These are phyloP conservation scores for Leptopilina syphax DNA, from an alignment of 2,888 invertebrate species.

Conservation along the genomic window DNA sequence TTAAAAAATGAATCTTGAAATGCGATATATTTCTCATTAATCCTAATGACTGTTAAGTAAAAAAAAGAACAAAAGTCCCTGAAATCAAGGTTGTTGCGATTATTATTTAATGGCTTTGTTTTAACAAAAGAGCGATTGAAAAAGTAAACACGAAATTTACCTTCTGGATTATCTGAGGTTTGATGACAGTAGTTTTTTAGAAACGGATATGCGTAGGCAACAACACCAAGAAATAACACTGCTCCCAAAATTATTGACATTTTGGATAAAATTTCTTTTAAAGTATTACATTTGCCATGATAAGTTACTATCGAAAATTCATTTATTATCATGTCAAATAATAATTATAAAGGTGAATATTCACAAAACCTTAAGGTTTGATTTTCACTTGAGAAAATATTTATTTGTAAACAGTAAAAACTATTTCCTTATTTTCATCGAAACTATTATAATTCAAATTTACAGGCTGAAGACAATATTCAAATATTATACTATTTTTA, in stretches of 20 bases:
- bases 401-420: conserved; percentile 3
- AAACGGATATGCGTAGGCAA: not conserved
- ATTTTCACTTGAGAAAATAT: not conserved
- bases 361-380: not conserved
- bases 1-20: not conserved
- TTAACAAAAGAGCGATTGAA: not conserved
- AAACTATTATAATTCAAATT: not conserved
- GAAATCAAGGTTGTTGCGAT: conserved; percentile 11
- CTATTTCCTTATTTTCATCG: not conserved
- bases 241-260: conserved; percentile 4
- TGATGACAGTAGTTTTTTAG: not conserved
- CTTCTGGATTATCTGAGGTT: conserved; percentile 15
- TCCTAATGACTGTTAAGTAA: conserved; percentile 6
- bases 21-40: not conserved
- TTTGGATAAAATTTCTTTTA: not conserved
- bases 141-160: conserved; percentile 19
- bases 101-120: conserved; percentile 14
- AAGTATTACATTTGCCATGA: not conserved
- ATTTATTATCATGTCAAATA: not conserved
- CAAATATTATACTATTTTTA: not conserved
- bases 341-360: conserved; percentile 12
- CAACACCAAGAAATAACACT: not conserved
- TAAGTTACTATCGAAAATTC: not conserved
- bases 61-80: conserved; percentile 17
- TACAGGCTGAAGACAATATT: not conserved